Conservation (phyloP, 2,113 vertebrate species). For the Meleagris gallopavo region DNA sequence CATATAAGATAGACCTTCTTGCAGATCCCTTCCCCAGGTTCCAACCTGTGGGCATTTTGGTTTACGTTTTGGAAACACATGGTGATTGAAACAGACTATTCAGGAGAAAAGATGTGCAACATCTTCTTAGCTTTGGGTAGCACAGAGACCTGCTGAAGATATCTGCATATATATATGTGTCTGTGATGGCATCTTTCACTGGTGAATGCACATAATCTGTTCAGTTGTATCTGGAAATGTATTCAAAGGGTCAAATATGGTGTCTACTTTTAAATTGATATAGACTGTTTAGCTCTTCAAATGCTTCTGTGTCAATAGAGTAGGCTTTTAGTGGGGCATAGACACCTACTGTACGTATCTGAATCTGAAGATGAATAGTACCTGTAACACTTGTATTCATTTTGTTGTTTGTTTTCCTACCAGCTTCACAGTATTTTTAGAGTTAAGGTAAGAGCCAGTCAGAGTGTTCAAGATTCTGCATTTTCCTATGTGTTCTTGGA, state of each 20-base stretch:
- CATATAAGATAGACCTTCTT: background rate
- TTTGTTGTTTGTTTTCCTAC: background rate
- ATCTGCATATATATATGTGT: accelerated
- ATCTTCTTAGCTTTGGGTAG: background rate
- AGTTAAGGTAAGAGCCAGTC: background rate
- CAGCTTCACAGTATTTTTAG: background rate
- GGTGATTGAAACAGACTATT: background rate
- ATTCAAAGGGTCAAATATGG: background rate
- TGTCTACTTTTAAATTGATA: background rate
- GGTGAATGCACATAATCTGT: background rate
- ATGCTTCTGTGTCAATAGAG: background rate
- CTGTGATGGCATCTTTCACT: background rate
- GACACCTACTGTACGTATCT: background rate
- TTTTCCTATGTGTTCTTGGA: background rate
- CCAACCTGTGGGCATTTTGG: background rate
- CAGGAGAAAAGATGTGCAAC: background rate
- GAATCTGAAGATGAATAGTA: background rate
- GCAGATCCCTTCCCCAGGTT: background rate
- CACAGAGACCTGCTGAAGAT: background rate
- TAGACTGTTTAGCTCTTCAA: background rate
- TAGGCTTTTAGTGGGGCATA: background rate
- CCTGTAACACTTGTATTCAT: background rate
- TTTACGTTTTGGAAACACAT: background rate
- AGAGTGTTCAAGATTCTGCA: background rate
- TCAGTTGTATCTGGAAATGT: background rate